Percentiles rank a stretch among this genome's conserved stretches.
Evolutionary conservation across 2,113 vertebrate genomes (phyloP).

Genomic region (Chloropsis hardwickii): DNA sequence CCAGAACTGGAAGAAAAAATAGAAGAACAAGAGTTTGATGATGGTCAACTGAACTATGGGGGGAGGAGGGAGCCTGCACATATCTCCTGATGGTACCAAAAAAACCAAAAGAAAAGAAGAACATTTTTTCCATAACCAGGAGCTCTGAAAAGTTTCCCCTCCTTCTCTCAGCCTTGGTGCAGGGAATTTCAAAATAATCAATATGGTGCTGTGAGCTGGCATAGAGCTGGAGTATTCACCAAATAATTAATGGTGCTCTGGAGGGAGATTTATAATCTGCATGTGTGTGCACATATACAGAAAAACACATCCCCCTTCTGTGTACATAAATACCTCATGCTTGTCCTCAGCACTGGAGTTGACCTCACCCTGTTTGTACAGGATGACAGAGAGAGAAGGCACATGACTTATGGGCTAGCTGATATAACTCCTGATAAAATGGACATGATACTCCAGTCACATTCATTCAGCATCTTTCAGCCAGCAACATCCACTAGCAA

Average conservation of each 20-base stretch:
- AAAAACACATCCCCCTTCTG: neutral
- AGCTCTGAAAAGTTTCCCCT: neutral
- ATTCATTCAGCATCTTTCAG: neutral
- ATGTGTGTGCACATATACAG: fast-evolving
- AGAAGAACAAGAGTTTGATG: neutral
- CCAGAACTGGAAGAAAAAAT: neutral
- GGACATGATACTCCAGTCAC: neutral
- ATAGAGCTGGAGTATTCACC: neutral
- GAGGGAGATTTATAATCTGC: neutral
- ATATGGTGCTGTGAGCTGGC: neutral
- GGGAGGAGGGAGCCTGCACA: neutral
- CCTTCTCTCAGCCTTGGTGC: neutral
- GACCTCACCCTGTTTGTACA: neutral
- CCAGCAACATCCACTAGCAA: neutral
- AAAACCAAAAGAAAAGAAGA: neutral
- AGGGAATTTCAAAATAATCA: neutral
- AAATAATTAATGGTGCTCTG: neutral
- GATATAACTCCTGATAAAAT: neutral
- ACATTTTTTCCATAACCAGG: neutral
- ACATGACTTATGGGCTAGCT: neutral
- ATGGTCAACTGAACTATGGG: neutral
- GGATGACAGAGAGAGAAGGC: neutral
- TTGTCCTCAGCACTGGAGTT: neutral
- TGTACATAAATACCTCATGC: neutral
- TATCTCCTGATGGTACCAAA: neutral